phyloP scores from a whole-genome alignment of 2,888 invertebrate species.

The Autographa pulchrina region DNA sequence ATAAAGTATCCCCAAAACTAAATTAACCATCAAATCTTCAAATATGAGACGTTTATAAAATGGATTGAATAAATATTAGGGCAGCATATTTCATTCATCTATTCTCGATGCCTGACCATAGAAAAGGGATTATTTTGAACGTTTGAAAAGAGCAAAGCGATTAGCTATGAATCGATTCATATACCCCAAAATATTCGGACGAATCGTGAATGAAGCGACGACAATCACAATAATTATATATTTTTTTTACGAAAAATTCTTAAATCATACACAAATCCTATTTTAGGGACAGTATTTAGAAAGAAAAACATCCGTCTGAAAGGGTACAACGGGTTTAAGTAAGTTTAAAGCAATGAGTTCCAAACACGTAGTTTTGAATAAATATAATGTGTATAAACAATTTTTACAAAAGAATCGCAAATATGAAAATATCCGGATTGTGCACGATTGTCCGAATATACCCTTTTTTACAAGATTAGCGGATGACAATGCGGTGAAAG shows the following conservation, averaged over 20 bases:
- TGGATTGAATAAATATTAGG: constrained; percentile 49
- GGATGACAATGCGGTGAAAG: constrained; percentile 61
- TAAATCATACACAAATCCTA: constrained; percentile 68
- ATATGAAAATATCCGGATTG: constrained; percentile 80
- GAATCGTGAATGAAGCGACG: constrained; percentile 46
- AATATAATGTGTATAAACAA: constrained; percentile 86
- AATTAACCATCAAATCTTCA: constrained; percentile 29
- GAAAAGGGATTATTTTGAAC: constrained; percentile 41
- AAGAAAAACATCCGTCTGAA: constrained; percentile 83
- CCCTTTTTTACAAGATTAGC: constrained; percentile 68
- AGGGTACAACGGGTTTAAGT: constrained; percentile 72
- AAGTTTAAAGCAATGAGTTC: constrained; percentile 74
- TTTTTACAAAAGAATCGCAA: constrained; percentile 69
- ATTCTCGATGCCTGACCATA: constrained; percentile 45
- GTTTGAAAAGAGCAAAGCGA: constrained; percentile 55
- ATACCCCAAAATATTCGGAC: constrained; percentile 48
- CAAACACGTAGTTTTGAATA: constrained; percentile 76
- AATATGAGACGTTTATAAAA: constrained; percentile 42
- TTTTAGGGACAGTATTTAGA: constrained; percentile 70
- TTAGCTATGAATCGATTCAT: constrained; percentile 51
- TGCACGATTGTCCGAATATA: constrained; percentile 66
- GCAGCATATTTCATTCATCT: constrained; percentile 40
- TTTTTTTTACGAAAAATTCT: constrained; percentile 61
- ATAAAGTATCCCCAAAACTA: constrained; percentile 13
- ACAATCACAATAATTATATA: constrained; percentile 64